Evolutionary conservation across 1,140 invertebrate species (phyloP).

Genomic region (Drosophila kohkoa): DNA sequence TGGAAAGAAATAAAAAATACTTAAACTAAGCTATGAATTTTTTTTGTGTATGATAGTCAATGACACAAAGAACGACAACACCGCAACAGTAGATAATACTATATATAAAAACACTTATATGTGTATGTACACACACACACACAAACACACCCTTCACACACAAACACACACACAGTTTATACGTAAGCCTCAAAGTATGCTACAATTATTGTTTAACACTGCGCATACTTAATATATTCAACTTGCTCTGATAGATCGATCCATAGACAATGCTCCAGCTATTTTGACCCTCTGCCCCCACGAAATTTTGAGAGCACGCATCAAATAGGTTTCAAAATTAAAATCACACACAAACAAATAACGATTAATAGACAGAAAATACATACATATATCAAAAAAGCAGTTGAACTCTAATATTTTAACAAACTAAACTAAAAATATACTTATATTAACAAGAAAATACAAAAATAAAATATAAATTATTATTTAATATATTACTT

Average conservation of each 20-base stretch:
- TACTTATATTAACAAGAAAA: too few species aligned
- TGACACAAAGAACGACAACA: conserved; percentile 27
- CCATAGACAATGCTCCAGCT: conserved; percentile 3
- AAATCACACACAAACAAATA: conserved; percentile 8
- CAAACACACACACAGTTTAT: conserved; percentile 28
- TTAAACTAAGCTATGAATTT: conserved; percentile 34
- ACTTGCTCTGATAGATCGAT: conserved; percentile 3
- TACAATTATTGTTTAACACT: conserved; percentile 2
- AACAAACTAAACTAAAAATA: too few species aligned
- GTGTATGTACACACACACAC: conserved; percentile 15
- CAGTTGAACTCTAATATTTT: not conserved
- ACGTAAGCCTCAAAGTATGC: conserved; percentile 13
- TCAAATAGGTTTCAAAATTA: conserved; percentile 76
- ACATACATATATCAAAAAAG: conserved; percentile 6
- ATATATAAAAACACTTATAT: not conserved
- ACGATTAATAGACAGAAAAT: conserved; percentile 8
- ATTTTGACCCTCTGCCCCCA: conserved; percentile 1
- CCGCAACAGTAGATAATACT: conserved; percentile 9
- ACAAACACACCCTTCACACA: conserved; percentile 34
- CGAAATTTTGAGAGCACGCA: conserved; percentile 30
- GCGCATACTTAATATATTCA: not conserved
- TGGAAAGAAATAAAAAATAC: not conserved
- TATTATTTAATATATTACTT: too few species aligned
- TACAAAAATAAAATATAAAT: too few species aligned
- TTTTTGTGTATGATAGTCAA: conserved; percentile 66